A percentile compares a stretch with the other conserved stretches of the same genome.
phyloP scores from a whole-genome alignment of 2,888 invertebrate genomes.

The Cheilosia grossa region DNA sequence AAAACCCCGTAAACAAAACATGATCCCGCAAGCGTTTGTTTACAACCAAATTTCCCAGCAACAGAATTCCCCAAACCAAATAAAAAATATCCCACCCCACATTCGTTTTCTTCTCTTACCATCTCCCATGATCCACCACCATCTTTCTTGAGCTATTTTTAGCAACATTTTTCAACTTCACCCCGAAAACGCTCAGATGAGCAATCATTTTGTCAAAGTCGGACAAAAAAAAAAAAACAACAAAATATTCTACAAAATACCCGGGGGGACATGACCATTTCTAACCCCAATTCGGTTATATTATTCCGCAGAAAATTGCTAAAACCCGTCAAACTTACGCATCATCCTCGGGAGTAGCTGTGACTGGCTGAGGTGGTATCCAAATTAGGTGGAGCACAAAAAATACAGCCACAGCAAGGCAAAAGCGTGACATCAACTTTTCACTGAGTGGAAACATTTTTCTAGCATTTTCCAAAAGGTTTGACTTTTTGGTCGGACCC shows the following conservation, averaged over 20 bases:
- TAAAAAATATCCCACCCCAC: conserved; percentile 33
- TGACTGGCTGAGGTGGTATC: conserved; percentile 80
- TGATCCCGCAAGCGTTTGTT: conserved; percentile 24
- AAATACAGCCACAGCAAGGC: conserved; percentile 82
- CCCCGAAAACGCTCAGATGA: conserved; percentile 62
- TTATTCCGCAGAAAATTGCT: background rate
- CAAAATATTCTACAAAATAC: background rate
- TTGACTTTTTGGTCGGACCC: conserved; percentile 12
- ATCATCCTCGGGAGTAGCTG: conserved; percentile 82
- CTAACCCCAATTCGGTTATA: background rate
- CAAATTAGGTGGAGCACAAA: conserved; percentile 80
- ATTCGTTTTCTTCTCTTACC: conserved; percentile 26
- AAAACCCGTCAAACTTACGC: conserved; percentile 79
- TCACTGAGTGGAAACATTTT: conserved; percentile 82
- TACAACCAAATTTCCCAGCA: background rate
- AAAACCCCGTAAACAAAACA: conserved; percentile 29
- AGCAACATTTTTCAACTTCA: conserved; percentile 57
- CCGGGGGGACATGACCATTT: background rate
- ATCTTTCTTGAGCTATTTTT: conserved; percentile 64
- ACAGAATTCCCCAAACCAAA: conserved; percentile 3
- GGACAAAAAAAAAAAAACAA: background rate
- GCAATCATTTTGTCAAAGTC: conserved; percentile 44
- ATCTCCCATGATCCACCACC: conserved; percentile 49
- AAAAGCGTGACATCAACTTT: conserved; percentile 83
- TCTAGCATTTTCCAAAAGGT: conserved; percentile 81